Evolutionary conservation across 2,113 vertebrate genomes (phyloP).

Genomic region (Alexandromys fortis): DNA sequence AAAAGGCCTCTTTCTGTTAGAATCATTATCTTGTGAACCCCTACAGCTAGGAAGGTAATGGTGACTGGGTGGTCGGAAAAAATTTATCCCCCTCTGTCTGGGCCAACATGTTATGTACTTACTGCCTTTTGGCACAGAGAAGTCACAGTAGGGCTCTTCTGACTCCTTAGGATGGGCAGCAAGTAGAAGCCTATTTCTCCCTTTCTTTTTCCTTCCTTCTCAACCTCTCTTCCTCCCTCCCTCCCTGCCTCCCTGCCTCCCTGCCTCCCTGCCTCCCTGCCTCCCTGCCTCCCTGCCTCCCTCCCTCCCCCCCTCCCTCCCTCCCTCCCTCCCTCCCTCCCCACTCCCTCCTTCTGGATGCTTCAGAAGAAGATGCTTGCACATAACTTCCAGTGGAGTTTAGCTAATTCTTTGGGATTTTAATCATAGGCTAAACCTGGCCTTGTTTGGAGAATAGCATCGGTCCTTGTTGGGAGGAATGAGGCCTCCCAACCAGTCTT

Average conservation of each 20-base stretch:
- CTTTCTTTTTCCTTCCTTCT: no score
- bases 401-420: neutral
- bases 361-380: neutral
- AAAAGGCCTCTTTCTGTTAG: neutral
- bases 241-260: neutral
- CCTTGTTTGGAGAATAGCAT: neutral
- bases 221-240: neutral
- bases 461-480: neutral
- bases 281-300: neutral
- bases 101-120: neutral
- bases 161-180: accelerated
- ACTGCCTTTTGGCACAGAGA: neutral
- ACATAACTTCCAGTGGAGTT: neutral
- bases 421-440: neutral
- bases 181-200: neutral
- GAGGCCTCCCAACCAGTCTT: neutral
- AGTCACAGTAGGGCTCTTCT: neutral
- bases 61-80: neutral
- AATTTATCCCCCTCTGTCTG: neutral
- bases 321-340: neutral
- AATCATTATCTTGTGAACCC: neutral
- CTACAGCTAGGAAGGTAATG: neutral
- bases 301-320: neutral
- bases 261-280: accelerated
- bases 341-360: neutral